Evolutionary conservation across 2,888 invertebrate genomes (phyloP).

Genomic region (Tenthredo notha): DNA sequence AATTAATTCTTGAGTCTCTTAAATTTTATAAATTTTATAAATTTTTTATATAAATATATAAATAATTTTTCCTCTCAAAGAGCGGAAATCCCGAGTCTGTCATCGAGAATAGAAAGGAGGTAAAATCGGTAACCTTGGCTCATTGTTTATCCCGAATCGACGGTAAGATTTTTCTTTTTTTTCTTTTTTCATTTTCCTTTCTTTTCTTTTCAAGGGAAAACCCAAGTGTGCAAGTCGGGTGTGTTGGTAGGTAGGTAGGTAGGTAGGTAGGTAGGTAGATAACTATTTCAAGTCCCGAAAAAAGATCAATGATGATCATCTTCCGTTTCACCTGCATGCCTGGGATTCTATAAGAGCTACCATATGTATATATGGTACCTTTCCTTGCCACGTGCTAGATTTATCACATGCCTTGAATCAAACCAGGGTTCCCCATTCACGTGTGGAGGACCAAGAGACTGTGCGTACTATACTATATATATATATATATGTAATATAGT

Average conservation of each 20-base stretch:
- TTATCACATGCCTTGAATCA: conserved; percentile 25
- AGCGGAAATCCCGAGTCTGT: neutral
- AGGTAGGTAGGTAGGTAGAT: neutral
- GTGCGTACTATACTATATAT: neutral
- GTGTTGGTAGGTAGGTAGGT: neutral
- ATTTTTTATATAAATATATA: neutral
- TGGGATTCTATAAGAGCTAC: neutral
- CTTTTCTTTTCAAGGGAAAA: neutral
- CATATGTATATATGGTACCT: neutral
- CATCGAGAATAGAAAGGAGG: neutral
- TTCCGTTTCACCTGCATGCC: conserved; percentile 23
- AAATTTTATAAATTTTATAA: neutral
- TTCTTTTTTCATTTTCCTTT: neutral
- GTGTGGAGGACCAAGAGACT: neutral
- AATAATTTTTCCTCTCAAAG: neutral
- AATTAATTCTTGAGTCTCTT: neutral
- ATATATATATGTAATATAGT: neutral
- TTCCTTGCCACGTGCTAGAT: conserved; percentile 38
- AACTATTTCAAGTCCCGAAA: neutral
- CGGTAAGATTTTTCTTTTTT: neutral
- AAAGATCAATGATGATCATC: conserved; percentile 21
- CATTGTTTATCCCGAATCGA: conserved; percentile 27
- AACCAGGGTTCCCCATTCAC: conserved; percentile 31
- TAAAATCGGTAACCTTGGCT: conserved; percentile 8
- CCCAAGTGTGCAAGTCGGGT: neutral